Conservation (phyloP, 2,888 invertebrate species). For the Subacronicta megacephala region DNA sequence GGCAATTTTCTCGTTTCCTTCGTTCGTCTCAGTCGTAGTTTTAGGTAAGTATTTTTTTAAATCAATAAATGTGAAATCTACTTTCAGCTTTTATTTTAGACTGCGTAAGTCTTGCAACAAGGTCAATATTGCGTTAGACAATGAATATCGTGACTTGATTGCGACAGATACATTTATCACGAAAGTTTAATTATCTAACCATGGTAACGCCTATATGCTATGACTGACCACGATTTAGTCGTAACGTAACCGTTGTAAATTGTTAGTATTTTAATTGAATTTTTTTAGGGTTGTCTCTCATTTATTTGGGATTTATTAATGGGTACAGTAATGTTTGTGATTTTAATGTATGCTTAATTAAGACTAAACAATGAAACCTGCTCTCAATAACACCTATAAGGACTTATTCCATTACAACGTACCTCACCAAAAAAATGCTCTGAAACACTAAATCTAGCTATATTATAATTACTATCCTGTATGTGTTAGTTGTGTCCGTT, state of each 20-base stretch:
- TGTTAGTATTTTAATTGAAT: slow-evolving; percentile 1
- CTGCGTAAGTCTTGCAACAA: slow-evolving; percentile 46
- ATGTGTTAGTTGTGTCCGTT: no score
- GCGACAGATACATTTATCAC: slow-evolving; percentile 44
- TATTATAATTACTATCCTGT: no score
- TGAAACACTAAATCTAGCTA: no score
- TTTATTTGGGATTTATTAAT: no score
- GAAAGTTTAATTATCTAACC: slow-evolving; percentile 46
- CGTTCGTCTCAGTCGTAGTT: no score
- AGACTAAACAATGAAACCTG: slow-evolving; percentile 23
- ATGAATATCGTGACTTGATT: slow-evolving; percentile 44
- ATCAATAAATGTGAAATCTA: slow-evolving; percentile 12
- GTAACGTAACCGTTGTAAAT: slow-evolving; percentile 8
- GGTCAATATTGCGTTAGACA: slow-evolving; percentile 55
- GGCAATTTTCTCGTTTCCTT: no score
- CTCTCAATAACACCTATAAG: slow-evolving; percentile 6
- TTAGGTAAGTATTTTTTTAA: background rate
- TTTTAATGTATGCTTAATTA: no score
- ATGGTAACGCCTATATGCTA: slow-evolving; percentile 29
- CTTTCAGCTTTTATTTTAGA: slow-evolving; percentile 9
- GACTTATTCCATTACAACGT: slow-evolving; percentile 1
- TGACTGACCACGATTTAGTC: slow-evolving; percentile 18
- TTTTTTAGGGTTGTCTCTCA: background rate
- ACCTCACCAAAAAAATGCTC: no score
- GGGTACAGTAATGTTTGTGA: no score